These are phyloP conservation scores for Iphiclides podalirius DNA, from an alignment of 2,888 invertebrate genomes.

Conservation along the genomic window DNA sequence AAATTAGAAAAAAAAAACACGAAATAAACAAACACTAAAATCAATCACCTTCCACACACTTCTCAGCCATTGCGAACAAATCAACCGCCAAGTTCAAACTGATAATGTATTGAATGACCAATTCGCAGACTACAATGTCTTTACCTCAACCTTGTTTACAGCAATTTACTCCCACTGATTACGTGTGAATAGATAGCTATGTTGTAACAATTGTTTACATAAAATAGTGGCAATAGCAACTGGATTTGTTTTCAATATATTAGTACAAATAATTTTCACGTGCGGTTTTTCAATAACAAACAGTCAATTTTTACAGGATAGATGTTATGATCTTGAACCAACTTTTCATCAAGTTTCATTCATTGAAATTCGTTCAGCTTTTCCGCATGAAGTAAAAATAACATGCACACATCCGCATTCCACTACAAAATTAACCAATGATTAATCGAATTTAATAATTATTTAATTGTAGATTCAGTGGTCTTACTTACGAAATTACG, in stretches of 20 bases:
- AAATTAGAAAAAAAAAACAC: no score
- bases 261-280: neutral
- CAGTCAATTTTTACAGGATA: no score
- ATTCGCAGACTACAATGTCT: neutral
- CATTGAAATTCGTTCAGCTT: no score
- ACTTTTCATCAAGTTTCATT: no score
- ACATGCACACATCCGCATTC: neutral
- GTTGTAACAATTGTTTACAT: slow-evolving; percentile 2
- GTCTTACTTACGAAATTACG: no score
- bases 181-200: neutral
- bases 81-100: slow-evolving; percentile 18
- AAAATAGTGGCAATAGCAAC: neutral
- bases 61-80: slow-evolving; percentile 10
- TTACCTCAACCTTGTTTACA: slow-evolving; percentile 1
- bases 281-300: no score
- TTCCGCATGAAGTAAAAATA: no score
- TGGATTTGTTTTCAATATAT: neutral
- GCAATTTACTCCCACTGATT: neutral
- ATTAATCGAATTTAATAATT: no score
- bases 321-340: no score
- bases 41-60: slow-evolving; percentile 6
- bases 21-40: neutral
- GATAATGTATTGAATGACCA: slow-evolving; percentile 3
- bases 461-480: no score
- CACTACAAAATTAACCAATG: no score